Conservation (phyloP, 2,888 invertebrate genomes). For the Phengaris alcon region DNA sequence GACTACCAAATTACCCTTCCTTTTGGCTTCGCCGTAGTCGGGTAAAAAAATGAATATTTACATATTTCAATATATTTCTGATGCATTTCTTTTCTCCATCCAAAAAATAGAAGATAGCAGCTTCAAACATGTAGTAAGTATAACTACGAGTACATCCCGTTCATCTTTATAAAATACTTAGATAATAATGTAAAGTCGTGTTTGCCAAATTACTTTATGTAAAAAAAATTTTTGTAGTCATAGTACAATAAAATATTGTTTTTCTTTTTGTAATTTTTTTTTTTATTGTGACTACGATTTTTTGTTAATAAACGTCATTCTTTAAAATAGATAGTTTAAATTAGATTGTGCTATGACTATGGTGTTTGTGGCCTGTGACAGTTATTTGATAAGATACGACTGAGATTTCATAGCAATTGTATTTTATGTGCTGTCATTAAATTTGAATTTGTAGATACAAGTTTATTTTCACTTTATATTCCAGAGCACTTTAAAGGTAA, state of each 20-base stretch:
- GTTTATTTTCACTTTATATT: background rate
- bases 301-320: background rate
- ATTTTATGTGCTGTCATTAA: conserved; percentile 16
- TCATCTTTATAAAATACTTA: background rate
- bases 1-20: too few relatives aligned
- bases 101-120: too few relatives aligned
- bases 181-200: background rate
- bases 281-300: background rate
- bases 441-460: background rate
- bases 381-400: conserved; percentile 21
- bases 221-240: background rate
- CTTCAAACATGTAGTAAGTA: too few relatives aligned
- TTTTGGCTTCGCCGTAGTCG: too few relatives aligned
- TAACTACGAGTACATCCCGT: background rate
- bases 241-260: background rate
- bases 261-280: background rate
- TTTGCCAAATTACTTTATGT: conserved; percentile 28
- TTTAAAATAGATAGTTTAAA: too few relatives aligned
- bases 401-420: conserved; percentile 17
- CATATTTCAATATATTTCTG: too few relatives aligned
- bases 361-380: background rate
- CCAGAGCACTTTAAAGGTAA: background rate
- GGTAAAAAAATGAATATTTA: too few relatives aligned
- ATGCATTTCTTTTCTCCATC: too few relatives aligned
- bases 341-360: background rate